Conservation (phyloP, 2,113 vertebrate genomes). For the Regulus satrapa region DNA sequence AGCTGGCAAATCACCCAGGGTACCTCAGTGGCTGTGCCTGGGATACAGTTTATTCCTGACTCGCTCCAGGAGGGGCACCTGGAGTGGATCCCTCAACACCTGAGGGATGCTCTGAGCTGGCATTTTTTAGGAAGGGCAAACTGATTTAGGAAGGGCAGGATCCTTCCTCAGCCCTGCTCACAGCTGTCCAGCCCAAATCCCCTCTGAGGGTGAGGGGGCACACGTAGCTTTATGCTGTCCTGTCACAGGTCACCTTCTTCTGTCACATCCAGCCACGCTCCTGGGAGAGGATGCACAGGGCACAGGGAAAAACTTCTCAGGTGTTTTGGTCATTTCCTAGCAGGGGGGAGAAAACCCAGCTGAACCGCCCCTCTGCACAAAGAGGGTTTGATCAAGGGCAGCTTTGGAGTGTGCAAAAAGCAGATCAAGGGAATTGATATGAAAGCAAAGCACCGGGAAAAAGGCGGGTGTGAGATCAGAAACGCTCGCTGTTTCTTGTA, state of each 20-base stretch:
- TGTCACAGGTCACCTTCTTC: background rate
- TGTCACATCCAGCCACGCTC: background rate
- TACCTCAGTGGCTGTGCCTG: background rate
- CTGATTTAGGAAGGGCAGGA: background rate
- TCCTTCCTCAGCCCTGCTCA: background rate
- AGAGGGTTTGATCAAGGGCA: background rate
- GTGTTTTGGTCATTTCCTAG: background rate
- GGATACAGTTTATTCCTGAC: background rate
- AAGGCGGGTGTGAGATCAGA: background rate
- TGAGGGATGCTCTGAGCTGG: background rate
- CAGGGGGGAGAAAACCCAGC: background rate
- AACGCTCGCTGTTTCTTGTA: background rate
- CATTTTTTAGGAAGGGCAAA: background rate
- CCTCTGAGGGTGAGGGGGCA: background rate
- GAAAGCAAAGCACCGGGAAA: background rate
- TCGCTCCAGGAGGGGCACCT: too few species aligned
- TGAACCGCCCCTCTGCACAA: background rate
- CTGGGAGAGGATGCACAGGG: background rate
- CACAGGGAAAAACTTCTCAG: background rate
- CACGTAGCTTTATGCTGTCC: rapidly evolving
- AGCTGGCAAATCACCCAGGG: background rate
- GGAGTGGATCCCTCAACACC: background rate
- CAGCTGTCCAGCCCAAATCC: background rate
- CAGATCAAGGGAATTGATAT: background rate
- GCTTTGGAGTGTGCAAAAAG: background rate